Evolutionary conservation across 2,113 vertebrate species (phyloP), one percentile per base, ranked within the genome.

Genomic region (Rynchops niger): DNA sequence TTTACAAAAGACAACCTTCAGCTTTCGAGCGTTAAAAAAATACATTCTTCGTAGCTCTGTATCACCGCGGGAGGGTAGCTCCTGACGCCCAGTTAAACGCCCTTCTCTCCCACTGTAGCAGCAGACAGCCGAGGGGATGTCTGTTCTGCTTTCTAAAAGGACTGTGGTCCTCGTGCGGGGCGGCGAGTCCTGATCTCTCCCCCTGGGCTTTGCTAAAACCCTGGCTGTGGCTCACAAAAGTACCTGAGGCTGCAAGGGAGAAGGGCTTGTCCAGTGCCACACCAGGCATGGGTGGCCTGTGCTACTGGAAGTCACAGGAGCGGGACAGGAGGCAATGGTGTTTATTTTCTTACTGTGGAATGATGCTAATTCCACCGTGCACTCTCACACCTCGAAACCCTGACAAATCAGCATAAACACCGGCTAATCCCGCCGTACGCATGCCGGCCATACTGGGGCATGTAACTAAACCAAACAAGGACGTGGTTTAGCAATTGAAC

Each of bases 371-470:
- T 70, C 50, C 12, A 17, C 36, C 1, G 4, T 32, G 26, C 15
- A 3, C 49, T 40, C 30, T 59, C 22, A 19, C 62, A 69, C 21
- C 42, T 83, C 62, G 32, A 3, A 40, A 29, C 55, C 38, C 66
- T 15, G 29, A 15, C 70, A 62, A 62, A 11, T 15, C 3, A 3
- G 50, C 65, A 49, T 61, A 78, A 93, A 45, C 50, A 20, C 34
- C 0, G 1, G 1, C 50, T 53, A 36, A 53, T 74, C 65, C 43
- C 0, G 1, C 34, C 66, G 78, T 19, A 17, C 0, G 0, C 0
- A 0, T 1, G 4, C 50, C 1, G 1, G 61, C 63, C 90, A 45
- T 40, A 26, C 38, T 27, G 0, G 0, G 42, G 30, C 55, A 29
- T 0, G 15, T 59, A 79, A 65, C 62, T 88, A 52, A 80, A 88